These are phyloP conservation scores for Ptychochromis oligacanthus DNA, from an alignment of 2,113 vertebrate species.

Conservation along the genomic window DNA sequence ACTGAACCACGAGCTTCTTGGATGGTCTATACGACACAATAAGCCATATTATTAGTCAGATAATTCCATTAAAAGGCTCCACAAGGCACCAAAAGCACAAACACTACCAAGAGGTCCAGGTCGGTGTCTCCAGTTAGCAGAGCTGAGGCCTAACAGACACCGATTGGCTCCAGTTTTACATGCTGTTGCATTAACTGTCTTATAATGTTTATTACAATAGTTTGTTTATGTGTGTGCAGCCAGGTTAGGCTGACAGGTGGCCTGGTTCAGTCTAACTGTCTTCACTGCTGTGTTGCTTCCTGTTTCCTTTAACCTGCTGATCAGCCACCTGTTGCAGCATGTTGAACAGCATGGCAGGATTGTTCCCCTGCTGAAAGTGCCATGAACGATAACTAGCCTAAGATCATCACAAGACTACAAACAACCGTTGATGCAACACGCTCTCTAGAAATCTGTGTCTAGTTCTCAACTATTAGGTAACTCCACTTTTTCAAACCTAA, in stretches of 20 bases:
- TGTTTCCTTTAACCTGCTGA: conserved; percentile 46
- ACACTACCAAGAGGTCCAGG: background rate
- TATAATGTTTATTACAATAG: background rate
- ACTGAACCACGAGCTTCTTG: background rate
- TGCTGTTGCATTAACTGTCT: background rate
- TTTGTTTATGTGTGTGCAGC: background rate
- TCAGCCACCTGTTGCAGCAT: conserved; percentile 26
- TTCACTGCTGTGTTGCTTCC: conserved; percentile 1
- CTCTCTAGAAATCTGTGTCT: background rate
- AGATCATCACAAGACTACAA: background rate
- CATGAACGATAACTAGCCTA: background rate
- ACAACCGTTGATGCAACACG: background rate
- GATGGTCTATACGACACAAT: too few species aligned
- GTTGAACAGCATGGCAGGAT: background rate
- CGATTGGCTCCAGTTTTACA: too few species aligned
- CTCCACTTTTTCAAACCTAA: background rate
- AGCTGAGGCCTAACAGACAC: background rate
- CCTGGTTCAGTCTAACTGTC: background rate
- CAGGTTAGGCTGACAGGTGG: conserved; percentile 2
- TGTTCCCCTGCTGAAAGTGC: background rate
- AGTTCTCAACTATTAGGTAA: background rate
- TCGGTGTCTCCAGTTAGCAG: background rate
- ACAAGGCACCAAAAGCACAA: background rate
- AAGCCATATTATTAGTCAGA: accelerated
- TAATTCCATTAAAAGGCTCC: background rate